phyloP scores from a whole-genome alignment of 2,888 invertebrate species.

The Eutolmus rufibarbis region DNA sequence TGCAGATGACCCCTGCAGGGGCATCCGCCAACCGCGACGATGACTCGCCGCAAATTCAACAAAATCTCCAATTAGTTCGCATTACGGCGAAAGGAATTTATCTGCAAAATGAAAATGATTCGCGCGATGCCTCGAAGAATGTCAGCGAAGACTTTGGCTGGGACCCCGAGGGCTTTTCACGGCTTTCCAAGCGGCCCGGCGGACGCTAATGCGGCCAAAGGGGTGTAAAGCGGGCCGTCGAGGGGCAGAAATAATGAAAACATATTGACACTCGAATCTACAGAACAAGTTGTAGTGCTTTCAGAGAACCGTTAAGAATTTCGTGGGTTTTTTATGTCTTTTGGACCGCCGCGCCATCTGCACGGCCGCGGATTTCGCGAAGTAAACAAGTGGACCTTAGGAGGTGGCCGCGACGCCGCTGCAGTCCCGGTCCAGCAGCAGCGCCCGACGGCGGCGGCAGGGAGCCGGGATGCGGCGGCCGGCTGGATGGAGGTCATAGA shows the following conservation, averaged over 20 bases:
- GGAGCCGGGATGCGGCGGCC: neutral
- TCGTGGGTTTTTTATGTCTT: constrained; percentile 17
- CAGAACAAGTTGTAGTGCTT: constrained; percentile 32
- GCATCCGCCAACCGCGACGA: neutral
- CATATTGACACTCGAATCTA: constrained; percentile 40
- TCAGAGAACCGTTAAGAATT: constrained; percentile 40
- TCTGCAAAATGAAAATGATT: constrained; percentile 28
- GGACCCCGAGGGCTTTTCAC: constrained; percentile 24
- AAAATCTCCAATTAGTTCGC: constrained; percentile 34
- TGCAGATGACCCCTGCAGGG: neutral
- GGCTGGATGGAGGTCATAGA: neutral
- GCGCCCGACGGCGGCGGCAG: neutral
- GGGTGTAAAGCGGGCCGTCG: neutral
- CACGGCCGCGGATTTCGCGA: neutral
- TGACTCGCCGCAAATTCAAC: constrained; percentile 4
- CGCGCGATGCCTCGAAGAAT: neutral
- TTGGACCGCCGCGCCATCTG: neutral
- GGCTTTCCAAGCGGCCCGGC: neutral
- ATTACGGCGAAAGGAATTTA: neutral
- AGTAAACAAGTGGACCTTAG: constrained; percentile 4
- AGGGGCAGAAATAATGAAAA: constrained; percentile 3
- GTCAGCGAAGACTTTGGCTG: neutral
- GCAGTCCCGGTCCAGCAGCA: neutral
- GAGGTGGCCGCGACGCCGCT: neutral
- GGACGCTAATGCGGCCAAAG: neutral